A percentile compares a stretch with the other conserved stretches of the same genome.
phyloP scores from a whole-genome alignment of 2,113 vertebrate species.

The Caloenas nicobarica region DNA sequence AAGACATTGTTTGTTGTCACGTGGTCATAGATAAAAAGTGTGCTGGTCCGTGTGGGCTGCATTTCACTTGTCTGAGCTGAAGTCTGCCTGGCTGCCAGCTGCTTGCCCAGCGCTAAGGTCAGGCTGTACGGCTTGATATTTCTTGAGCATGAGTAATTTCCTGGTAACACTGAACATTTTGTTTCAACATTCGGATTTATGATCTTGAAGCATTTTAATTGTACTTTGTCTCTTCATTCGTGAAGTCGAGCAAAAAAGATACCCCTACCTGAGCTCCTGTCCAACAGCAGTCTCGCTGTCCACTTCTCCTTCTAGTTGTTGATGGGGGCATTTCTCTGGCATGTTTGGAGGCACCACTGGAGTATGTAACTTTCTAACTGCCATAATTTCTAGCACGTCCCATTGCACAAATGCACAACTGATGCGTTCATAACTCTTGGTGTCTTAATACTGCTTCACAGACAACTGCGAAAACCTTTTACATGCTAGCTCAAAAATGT shows the following conservation, averaged over 20 bases:
- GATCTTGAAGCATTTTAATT: background rate
- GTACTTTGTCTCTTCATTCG: rapidly evolving
- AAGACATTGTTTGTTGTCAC: background rate
- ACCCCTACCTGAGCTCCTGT: background rate
- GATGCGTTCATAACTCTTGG: background rate
- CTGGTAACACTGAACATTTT: background rate
- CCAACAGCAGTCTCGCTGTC: background rate
- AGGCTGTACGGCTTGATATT: rapidly evolving
- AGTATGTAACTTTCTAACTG: background rate
- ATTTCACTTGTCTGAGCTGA: background rate
- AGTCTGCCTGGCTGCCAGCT: background rate
- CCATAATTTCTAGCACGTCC: rapidly evolving
- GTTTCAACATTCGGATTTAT: background rate
- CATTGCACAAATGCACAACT: background rate
- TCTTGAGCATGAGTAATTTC: background rate
- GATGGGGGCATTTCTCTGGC: background rate
- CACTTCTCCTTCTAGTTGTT: background rate
- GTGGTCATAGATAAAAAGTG: background rate
- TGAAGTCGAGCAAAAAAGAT: background rate
- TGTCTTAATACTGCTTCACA: background rate
- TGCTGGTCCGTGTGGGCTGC: background rate
- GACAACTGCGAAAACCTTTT: background rate
- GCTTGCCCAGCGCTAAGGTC: background rate
- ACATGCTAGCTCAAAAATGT: background rate
- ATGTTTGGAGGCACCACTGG: background rate